A percentile compares a stretch with the other conserved stretches of the same genome.
These are phyloP conservation scores for Vollenhovia emeryi DNA, from an alignment of 1,140 invertebrate species.

Conservation along the genomic window DNA sequence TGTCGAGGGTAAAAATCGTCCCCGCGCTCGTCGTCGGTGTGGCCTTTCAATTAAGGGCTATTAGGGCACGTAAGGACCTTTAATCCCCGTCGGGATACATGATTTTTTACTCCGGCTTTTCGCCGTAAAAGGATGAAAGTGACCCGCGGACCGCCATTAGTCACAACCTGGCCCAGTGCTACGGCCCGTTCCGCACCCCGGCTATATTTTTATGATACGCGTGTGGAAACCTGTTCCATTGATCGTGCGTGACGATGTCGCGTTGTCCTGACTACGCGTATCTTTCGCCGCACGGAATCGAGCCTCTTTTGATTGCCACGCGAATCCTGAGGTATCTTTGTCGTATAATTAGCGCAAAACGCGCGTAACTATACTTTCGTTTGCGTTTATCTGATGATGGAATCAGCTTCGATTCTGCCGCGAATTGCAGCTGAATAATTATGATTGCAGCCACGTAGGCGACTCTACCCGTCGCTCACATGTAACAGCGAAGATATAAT, in stretches of 20 bases:
- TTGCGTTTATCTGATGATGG: neutral
- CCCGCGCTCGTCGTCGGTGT: conserved; percentile 50
- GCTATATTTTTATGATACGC: conserved; percentile 75
- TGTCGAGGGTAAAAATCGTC: conserved; percentile 67
- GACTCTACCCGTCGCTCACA: neutral
- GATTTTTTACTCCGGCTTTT: conserved; percentile 75
- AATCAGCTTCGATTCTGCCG: neutral
- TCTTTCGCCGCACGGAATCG: neutral
- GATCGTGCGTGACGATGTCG: conserved; percentile 33
- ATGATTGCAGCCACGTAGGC: neutral
- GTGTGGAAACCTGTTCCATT: conserved; percentile 76
- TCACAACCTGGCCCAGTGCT: conserved; percentile 64
- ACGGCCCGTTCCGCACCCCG: conserved; percentile 21
- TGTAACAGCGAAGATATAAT: neutral
- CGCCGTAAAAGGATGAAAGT: conserved; percentile 72
- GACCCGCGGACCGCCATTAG: conserved; percentile 73
- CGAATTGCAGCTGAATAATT: conserved; percentile 16
- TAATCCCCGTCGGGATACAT: conserved; percentile 72
- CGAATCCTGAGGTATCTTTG: neutral
- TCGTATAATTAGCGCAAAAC: conserved; percentile 4
- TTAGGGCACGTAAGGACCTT: conserved; percentile 75
- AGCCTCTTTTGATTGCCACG: neutral
- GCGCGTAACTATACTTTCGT: conserved; percentile 29
- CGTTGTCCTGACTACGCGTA: neutral
- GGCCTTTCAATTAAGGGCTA: conserved; percentile 78